Evolutionary conservation across 2,888 invertebrate genomes (phyloP).

Genomic region (Anthrax anthrax): DNA sequence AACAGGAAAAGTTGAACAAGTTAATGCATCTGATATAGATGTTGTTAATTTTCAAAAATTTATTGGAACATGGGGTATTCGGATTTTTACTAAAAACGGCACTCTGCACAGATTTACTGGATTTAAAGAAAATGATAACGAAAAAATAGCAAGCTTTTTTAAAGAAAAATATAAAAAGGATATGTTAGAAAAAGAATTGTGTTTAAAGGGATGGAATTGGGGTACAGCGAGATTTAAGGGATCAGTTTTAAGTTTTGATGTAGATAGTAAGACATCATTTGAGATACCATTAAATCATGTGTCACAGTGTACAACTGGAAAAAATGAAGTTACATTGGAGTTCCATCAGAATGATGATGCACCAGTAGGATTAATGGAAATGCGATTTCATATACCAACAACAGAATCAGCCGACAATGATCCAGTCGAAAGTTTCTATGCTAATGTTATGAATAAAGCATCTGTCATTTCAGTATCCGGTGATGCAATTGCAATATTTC

Average conservation of each 20-base stretch:
- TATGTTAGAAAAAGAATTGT: conserved; percentile 81
- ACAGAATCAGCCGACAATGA: conserved; percentile 77
- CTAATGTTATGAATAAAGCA: conserved; percentile 92
- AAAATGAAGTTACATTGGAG: conserved; percentile 96
- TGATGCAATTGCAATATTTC: conserved; percentile 92
- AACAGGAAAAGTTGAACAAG: conserved; percentile 92
- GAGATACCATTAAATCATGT: conserved; percentile 94
- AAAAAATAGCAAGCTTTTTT: conserved; percentile 84
- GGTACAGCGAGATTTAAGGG: conserved; percentile 90
- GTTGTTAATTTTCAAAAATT: conserved; percentile 85
- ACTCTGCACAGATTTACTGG: conserved; percentile 82
- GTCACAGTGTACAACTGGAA: conserved; percentile 87
- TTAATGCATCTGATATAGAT: conserved; percentile 72
- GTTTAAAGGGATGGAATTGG: conserved; percentile 99
- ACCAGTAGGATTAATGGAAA: conserved; percentile 90
- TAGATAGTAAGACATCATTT: conserved; percentile 73
- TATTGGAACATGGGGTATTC: conserved; percentile 77
- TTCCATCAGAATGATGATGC: conserved; percentile 99
- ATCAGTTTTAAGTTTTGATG: conserved; percentile 70
- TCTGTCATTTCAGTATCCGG: conserved; percentile 96
- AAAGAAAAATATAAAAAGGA: conserved; percentile 67
- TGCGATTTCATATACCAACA: conserved; percentile 94
- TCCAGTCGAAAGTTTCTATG: conserved; percentile 92
- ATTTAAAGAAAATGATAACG: conserved; percentile 85
- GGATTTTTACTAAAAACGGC: conserved; percentile 82